Percentiles rank a stretch among this genome's conserved stretches.
phyloP scores from a whole-genome alignment of 2,113 vertebrate species.

The Epinephelus moara region DNA sequence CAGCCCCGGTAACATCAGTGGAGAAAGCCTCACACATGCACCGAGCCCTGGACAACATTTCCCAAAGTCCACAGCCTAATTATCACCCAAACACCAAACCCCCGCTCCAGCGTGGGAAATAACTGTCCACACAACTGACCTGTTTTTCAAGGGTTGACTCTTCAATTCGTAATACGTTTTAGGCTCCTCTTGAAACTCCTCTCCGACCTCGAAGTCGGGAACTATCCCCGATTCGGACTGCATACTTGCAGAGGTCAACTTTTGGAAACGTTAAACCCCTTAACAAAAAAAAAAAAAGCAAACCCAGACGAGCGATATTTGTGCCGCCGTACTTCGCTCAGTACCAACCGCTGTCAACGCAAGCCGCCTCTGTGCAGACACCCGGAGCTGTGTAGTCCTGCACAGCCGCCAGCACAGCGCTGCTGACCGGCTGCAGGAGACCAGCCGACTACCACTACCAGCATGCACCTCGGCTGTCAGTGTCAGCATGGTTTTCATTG shows the following conservation, averaged over 20 bases:
- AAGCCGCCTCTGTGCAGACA: slow-evolving; percentile 62
- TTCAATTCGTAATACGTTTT: slow-evolving; percentile 98
- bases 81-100: slow-evolving; percentile 68
- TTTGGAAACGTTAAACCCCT: slow-evolving; percentile 38
- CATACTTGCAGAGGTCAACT: slow-evolving; percentile 84
- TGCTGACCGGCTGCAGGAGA: not conserved
- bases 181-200: slow-evolving; percentile 95
- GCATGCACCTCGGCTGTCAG: slow-evolving; percentile 61
- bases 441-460: slow-evolving; percentile 81
- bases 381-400: slow-evolving; percentile 80
- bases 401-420: not conserved
- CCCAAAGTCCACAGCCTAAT: slow-evolving; percentile 43
- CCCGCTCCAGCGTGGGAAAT: slow-evolving; percentile 68
- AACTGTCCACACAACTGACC: slow-evolving; percentile 87
- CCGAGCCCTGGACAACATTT: slow-evolving; percentile 6
- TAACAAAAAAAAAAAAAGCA: slow-evolving; percentile 16
- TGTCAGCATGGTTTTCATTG: slow-evolving; percentile 80
- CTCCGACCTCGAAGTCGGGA: slow-evolving; percentile 94
- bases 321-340: slow-evolving; percentile 66
- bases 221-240: slow-evolving; percentile 96
- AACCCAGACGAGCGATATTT: slow-evolving; percentile 44
- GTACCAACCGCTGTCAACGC: slow-evolving; percentile 73
- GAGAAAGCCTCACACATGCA: not conserved
- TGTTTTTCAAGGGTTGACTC: slow-evolving; percentile 94
- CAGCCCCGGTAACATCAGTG: slow-evolving; percentile 29